These are phyloP conservation scores for Lytechinus variegatus DNA, from an alignment of 35 echinoderm and acorn worm genomes.

Conservation along the genomic window DNA sequence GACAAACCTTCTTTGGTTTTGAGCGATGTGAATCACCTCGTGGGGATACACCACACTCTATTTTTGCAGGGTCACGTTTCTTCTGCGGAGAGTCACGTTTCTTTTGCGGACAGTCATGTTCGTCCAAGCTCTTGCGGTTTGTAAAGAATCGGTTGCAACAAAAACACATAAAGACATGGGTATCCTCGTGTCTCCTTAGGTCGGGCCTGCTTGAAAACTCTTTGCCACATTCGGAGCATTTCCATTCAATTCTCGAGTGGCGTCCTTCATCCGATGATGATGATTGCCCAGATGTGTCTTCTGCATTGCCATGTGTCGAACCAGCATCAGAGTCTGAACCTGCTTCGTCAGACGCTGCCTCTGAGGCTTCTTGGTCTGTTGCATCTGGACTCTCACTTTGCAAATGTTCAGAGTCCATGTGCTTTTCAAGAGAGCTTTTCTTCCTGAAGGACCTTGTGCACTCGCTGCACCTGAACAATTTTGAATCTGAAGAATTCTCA, in stretches of 20 bases:
- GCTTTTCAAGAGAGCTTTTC: neutral
- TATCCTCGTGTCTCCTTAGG: neutral
- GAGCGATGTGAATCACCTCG: neutral
- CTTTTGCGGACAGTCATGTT: neutral
- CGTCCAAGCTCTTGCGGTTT: neutral
- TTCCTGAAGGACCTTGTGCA: neutral
- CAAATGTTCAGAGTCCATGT: neutral
- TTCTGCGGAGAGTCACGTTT: neutral
- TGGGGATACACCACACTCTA: neutral
- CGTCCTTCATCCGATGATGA: neutral
- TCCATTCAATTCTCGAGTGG: neutral
- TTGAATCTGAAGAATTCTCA: neutral
- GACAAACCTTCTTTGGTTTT: neutral
- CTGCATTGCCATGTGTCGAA: neutral
- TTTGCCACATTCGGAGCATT: neutral
- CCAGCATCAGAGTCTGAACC: neutral
- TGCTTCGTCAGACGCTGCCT: neutral
- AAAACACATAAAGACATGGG: neutral
- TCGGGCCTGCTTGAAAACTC: neutral
- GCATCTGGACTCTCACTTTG: neutral
- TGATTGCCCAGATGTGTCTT: neutral
- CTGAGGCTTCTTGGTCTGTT: neutral
- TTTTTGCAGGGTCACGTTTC: neutral
- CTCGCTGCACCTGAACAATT: neutral
- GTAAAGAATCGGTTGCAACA: neutral